Conservation (phyloP, 2,888 invertebrate genomes). For the Escarpia spicata region DNA sequence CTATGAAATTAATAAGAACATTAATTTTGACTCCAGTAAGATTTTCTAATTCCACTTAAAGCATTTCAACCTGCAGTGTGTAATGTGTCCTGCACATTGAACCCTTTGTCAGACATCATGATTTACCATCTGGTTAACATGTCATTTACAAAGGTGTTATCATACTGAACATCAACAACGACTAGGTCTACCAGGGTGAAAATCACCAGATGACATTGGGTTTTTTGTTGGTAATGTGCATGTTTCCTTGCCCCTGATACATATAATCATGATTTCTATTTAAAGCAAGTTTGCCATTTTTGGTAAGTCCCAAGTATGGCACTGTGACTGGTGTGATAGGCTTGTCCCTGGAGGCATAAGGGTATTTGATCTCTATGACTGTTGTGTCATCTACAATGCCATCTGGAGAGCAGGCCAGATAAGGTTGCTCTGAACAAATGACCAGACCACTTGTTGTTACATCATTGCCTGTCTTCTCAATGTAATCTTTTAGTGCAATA, state of each 20-base stretch:
- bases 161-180: too few relatives aligned
- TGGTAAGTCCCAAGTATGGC: background rate
- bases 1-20: too few relatives aligned
- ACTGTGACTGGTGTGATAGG: background rate
- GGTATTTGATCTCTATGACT: background rate
- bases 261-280: background rate
- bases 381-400: background rate
- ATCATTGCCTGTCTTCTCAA: too few relatives aligned
- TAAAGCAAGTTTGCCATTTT: background rate
- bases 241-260: slow-evolving; percentile 18
- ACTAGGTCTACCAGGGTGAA: too few relatives aligned
- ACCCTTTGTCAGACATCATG: background rate
- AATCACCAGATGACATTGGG: too few relatives aligned
- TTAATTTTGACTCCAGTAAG: too few relatives aligned
- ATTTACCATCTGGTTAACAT: background rate
- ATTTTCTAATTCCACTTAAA: too few relatives aligned
- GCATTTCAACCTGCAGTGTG: background rate
- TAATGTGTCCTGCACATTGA: background rate
- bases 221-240: slow-evolving; percentile 14
- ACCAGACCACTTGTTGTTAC: too few relatives aligned
- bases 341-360: background rate
- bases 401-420: background rate
- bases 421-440: background rate
- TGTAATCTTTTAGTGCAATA: too few relatives aligned
- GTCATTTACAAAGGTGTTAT: background rate